Percentiles rank a stretch among this genome's conserved stretches.
Conservation (phyloP, 2,113 vertebrate genomes). For the Pleuronectes platessa region DNA sequence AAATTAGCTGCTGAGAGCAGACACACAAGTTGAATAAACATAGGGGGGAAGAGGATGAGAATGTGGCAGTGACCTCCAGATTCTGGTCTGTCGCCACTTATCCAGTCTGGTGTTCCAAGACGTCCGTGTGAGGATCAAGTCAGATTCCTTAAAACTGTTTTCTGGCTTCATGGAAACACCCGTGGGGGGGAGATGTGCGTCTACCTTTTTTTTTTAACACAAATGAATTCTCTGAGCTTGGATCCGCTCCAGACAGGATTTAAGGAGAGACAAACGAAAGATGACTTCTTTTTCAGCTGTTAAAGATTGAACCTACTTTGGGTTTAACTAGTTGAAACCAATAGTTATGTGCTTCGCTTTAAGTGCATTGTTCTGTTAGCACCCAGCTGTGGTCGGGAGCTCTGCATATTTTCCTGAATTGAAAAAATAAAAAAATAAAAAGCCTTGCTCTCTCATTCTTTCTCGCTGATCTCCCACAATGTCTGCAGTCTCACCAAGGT, state of each 20-base stretch:
- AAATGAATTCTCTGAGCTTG: neutral
- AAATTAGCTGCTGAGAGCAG: conserved; percentile 36
- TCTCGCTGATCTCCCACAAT: conserved; percentile 46
- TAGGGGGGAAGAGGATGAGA: neutral
- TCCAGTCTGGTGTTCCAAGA: conserved; percentile 44
- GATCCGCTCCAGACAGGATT: neutral
- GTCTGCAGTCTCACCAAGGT: conserved; percentile 60
- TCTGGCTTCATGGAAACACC: conserved; percentile 1
- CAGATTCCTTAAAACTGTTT: conserved; percentile 8
- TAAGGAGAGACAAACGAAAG: neutral
- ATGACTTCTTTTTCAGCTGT: neutral
- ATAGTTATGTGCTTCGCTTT: neutral
- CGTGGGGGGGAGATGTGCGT: neutral
- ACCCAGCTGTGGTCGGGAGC: conserved; percentile 31
- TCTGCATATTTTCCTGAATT: neutral
- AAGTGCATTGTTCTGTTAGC: conserved; percentile 17
- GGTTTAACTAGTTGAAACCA: neutral
- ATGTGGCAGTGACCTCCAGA: conserved; percentile 26
- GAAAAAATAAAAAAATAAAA: conserved; percentile 24
- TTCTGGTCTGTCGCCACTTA: conserved; percentile 42
- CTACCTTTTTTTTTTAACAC: neutral
- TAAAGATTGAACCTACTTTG: neutral
- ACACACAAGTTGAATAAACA: conserved; percentile 11
- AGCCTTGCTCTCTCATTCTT: conserved; percentile 27
- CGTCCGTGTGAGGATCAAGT: neutral